Conservation (phyloP, 2,113 vertebrate genomes). For the Genyomyrus donnyi region DNA sequence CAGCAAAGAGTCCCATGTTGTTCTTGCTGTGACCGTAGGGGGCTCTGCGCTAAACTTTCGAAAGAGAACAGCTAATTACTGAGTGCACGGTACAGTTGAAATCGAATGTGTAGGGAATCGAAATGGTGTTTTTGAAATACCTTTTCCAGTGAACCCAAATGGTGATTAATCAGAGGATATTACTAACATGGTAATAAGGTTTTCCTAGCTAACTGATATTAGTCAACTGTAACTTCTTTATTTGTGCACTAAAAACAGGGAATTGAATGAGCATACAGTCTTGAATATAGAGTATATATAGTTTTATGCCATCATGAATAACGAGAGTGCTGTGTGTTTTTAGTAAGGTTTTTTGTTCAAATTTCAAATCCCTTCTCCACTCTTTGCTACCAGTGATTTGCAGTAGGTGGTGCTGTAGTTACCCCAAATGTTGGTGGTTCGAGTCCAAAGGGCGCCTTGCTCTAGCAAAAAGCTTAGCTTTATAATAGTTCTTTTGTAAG, state of each 20-base stretch:
- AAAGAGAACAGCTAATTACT: background rate
- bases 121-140: background rate
- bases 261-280: background rate
- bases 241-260: background rate
- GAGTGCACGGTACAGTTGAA: background rate
- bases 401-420: background rate
- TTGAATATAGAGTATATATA: background rate
- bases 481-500: background rate
- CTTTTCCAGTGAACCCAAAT: background rate
- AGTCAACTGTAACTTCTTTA: background rate
- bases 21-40: background rate
- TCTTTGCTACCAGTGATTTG: background rate
- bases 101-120: background rate
- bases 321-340: background rate
- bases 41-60: background rate
- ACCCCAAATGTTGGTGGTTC: background rate
- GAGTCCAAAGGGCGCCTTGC: background rate
- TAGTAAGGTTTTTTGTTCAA: background rate
- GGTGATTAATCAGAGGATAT: background rate
- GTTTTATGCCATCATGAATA: background rate
- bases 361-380: background rate
- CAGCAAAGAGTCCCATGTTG: background rate
- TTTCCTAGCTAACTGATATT: background rate
- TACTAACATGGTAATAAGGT: background rate
- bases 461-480: background rate